These are phyloP conservation scores for Coremacera marginata DNA, from an alignment of 2,888 invertebrate species.

Conservation along the genomic window DNA sequence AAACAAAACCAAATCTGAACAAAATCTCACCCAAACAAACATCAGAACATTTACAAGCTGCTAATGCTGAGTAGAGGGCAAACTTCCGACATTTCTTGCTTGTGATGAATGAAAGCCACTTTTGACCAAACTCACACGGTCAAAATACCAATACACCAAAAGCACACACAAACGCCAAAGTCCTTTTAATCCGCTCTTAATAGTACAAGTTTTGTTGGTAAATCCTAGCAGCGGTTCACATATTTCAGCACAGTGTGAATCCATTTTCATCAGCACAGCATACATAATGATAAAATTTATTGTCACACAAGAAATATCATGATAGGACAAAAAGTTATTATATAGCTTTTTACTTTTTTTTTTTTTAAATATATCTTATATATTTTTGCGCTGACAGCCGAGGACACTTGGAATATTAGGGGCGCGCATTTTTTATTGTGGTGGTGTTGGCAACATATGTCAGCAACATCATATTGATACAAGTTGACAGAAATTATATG, in stretches of 20 bases:
- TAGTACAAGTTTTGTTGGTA: slow-evolving; percentile 8
- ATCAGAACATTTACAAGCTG: background rate
- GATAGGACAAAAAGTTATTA: background rate
- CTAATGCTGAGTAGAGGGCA: background rate
- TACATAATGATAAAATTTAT: slow-evolving; percentile 25
- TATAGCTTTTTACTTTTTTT: background rate
- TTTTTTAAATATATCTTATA: background rate
- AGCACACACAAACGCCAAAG: background rate
- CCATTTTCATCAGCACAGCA: background rate
- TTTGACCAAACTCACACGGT: background rate
- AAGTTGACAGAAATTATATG: slow-evolving; percentile 1
- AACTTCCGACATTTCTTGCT: background rate
- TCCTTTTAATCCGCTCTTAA: slow-evolving; percentile 25
- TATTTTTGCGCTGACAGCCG: background rate
- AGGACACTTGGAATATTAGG: background rate
- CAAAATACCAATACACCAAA: background rate
- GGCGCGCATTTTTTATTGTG: no score
- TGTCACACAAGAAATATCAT: background rate
- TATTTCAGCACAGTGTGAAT: background rate
- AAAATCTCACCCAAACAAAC: background rate
- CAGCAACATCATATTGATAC: slow-evolving; percentile 1
- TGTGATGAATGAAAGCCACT: background rate
- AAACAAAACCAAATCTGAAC: no score
- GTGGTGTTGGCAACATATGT: background rate
- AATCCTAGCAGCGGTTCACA: background rate